These are phyloP conservation scores for Rhombomys opimus DNA, from an alignment of 2,113 vertebrate genomes.

Conservation along the genomic window DNA sequence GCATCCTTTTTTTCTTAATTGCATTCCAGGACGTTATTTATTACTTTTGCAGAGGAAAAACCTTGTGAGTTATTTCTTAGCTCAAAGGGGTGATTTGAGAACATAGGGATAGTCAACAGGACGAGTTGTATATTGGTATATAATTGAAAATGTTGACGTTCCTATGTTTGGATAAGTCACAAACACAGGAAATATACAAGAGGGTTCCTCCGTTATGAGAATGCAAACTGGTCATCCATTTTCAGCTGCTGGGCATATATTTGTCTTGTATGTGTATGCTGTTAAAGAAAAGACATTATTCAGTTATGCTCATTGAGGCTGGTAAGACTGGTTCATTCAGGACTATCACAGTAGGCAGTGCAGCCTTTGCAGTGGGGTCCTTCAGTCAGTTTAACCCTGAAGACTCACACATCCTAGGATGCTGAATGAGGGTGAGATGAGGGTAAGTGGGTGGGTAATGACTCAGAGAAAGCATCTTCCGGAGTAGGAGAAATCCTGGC, in stretches of 20 bases:
- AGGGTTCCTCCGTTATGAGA: not conserved
- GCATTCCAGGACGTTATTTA: conserved; percentile 32
- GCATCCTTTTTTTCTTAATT: conserved; percentile 23
- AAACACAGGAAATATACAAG: not conserved
- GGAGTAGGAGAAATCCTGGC: not conserved
- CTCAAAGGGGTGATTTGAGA: conserved; percentile 3
- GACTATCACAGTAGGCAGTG: too few relatives aligned
- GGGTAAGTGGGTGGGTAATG: not conserved
- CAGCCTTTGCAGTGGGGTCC: not conserved
- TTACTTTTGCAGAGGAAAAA: conserved; percentile 49
- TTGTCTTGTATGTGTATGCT: not conserved
- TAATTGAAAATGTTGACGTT: not conserved
- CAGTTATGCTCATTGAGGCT: not conserved
- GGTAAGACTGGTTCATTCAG: not conserved
- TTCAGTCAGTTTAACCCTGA: not conserved
- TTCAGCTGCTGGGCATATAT: not conserved
- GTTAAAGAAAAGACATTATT: not conserved
- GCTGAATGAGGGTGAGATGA: not conserved
- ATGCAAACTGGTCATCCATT: not conserved
- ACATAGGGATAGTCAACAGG: not conserved
- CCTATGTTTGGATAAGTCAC: not conserved
- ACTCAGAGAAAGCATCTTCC: not conserved
- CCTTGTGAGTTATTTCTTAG: not conserved
- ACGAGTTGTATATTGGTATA: not conserved
- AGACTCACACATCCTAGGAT: not conserved